Percentiles rank a stretch among this genome's conserved stretches.
These are phyloP conservation scores for Nomada goodeniana DNA, from an alignment of 2,888 invertebrate species.

Conservation along the genomic window DNA sequence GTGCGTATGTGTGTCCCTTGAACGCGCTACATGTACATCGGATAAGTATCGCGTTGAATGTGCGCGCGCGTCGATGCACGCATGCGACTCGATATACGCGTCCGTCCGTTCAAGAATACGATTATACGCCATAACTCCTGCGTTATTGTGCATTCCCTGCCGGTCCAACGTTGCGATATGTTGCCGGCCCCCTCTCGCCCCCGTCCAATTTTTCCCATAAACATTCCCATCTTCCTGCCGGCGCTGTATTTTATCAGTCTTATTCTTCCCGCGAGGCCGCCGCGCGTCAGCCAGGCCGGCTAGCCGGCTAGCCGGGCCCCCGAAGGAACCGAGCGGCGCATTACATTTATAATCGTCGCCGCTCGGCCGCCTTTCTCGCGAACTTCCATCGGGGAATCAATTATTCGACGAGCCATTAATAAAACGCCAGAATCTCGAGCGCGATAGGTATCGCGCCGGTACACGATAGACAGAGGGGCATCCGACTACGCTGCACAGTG, in stretches of 20 bases:
- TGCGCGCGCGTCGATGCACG: slow-evolving; percentile 3
- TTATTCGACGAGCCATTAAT: slow-evolving; percentile 59
- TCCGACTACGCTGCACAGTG: slow-evolving; percentile 29
- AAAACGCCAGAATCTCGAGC: slow-evolving; percentile 51
- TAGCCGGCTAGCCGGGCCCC: not conserved
- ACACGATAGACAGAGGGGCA: slow-evolving; percentile 22
- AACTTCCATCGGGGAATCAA: slow-evolving; percentile 59
- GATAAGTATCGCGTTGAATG: slow-evolving; percentile 57
- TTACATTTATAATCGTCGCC: slow-evolving; percentile 58
- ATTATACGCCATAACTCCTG: slow-evolving; percentile 60
- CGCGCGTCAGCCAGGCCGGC: not conserved
- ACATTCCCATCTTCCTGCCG: slow-evolving; percentile 38
- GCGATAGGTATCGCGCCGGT: slow-evolving; percentile 56
- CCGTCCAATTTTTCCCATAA: slow-evolving; percentile 40
- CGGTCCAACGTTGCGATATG: slow-evolving; percentile 41
- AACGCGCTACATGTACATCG: slow-evolving; percentile 40
- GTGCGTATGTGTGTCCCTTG: slow-evolving; percentile 45
- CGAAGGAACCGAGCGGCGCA: slow-evolving; percentile 41
- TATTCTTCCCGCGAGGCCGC: slow-evolving; percentile 30
- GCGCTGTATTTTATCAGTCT: slow-evolving; percentile 56
- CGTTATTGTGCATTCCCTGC: slow-evolving; percentile 49
- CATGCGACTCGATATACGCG: not conserved
- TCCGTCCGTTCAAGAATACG: slow-evolving; percentile 44
- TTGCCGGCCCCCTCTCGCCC: not conserved
- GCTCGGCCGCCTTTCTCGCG: slow-evolving; percentile 23